Conservation (phyloP, 2,113 vertebrate species). For the Pungitius pungitius region DNA sequence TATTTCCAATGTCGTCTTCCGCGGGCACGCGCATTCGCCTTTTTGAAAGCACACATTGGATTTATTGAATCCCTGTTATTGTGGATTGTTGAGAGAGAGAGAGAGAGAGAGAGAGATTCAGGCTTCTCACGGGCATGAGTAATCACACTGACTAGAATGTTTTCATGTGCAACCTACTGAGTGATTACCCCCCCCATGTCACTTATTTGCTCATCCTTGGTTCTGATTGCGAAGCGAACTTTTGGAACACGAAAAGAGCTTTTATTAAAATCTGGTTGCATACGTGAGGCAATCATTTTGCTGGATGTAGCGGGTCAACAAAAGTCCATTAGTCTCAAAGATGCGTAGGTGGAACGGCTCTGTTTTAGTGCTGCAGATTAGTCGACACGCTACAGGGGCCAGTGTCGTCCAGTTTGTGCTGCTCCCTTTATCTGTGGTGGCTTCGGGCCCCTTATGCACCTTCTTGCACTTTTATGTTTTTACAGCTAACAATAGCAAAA, state of each 20-base stretch:
- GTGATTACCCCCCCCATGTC: background rate
- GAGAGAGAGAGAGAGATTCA: too few relatives aligned
- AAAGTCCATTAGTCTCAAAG: too few relatives aligned
- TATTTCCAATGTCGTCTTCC: conserved; percentile 7
- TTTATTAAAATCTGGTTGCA: background rate
- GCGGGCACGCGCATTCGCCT: conserved; percentile 1
- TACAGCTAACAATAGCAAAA: background rate
- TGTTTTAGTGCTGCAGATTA: background rate
- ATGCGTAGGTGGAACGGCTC: too few relatives aligned
- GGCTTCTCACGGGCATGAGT: conserved; percentile 1
- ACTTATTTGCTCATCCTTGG: background rate
- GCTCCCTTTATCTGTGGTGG: background rate
- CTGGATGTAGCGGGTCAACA: too few relatives aligned
- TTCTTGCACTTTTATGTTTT: background rate
- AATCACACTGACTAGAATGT: background rate
- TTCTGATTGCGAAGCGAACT: background rate
- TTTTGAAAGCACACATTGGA: conserved; percentile 9
- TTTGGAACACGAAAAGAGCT: background rate
- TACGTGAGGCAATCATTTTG: too few relatives aligned
- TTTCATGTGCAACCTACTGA: background rate
- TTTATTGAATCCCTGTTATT: conserved; percentile 23
- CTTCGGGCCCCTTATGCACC: background rate
- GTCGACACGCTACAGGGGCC: background rate
- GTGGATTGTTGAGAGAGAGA: conserved; percentile 3
- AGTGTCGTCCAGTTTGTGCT: background rate